These are phyloP conservation scores for Clarias platycephalus DNA, from an alignment of 2,797 vertebrate genomes.

Conservation along the genomic window DNA sequence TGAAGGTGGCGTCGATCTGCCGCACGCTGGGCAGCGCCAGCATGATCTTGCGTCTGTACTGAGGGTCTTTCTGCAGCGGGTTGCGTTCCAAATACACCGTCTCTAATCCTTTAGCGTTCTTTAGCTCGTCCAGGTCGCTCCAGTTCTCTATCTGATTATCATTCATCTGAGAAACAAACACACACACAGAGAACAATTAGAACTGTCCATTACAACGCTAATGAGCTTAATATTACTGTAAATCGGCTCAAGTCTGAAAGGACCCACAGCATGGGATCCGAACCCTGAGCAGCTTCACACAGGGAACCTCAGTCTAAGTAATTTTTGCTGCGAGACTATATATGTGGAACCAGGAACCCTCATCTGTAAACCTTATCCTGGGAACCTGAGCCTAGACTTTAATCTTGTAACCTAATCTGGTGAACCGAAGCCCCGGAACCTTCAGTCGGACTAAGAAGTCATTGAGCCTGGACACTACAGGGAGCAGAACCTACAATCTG, in stretches of 20 bases:
- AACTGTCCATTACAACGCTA: not conserved
- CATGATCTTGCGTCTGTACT: constrained; percentile 98
- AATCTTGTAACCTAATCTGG: not conserved
- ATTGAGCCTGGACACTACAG: not conserved
- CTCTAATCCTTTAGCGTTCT: constrained; percentile 88
- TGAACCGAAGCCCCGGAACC: not conserved
- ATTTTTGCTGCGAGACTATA: not conserved
- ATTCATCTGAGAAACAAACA: constrained; percentile 83
- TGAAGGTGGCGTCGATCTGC: constrained; percentile 97
- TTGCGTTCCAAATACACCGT: constrained; percentile 96
- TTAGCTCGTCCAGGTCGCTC: constrained; percentile 94
- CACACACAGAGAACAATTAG: not conserved
- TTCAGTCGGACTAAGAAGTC: not conserved
- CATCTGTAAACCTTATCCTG: too few relatives aligned
- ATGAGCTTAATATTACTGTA: not conserved
- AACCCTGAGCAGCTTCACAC: not conserved
- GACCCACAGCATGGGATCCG: not conserved
- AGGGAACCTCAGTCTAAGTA: not conserved
- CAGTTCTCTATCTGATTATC: constrained; percentile 96
- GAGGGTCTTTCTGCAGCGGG: constrained; percentile 94
- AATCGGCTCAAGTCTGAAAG: not conserved
- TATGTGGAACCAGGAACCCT: too few relatives aligned
- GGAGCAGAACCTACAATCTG: not conserved
- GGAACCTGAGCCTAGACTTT: not conserved
- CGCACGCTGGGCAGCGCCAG: constrained; percentile 90